Evolutionary conservation across 1,140 invertebrate species (phyloP).

Genomic region (Parasteatoda tepidariorum): DNA sequence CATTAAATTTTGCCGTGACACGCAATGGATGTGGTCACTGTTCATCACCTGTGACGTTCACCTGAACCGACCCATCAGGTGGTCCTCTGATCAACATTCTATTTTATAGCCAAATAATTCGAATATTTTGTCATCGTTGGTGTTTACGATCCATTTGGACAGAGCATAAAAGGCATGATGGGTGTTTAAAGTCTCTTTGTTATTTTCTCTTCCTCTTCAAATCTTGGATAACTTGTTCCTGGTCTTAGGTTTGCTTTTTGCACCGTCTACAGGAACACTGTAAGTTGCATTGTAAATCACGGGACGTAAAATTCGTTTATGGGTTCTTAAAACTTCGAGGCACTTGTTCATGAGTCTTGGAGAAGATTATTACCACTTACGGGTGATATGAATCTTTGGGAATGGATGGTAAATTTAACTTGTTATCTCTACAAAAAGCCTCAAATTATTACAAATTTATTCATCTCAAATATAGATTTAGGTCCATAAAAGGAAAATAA

Average conservation of each 20-base stretch:
- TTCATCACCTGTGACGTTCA: not conserved
- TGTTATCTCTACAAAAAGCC: too few relatives aligned
- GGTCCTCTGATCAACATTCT: conserved; percentile 16
- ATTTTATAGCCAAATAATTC: conserved; percentile 57
- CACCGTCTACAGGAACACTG: too few relatives aligned
- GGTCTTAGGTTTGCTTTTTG: not conserved
- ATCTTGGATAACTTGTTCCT: not conserved
- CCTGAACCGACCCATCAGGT: conserved; percentile 13
- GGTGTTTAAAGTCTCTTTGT: conserved; percentile 37
- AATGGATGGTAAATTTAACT: too few relatives aligned
- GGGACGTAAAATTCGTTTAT: not conserved
- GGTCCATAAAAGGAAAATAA: too few relatives aligned
- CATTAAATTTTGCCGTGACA: conserved; percentile 1
- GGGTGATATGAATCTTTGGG: too few relatives aligned
- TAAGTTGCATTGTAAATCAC: not conserved
- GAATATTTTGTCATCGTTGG: conserved; percentile 58
- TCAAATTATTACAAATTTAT: too few relatives aligned
- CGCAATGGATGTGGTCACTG: not conserved
- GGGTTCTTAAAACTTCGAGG: not conserved
- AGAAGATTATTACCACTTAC: too few relatives aligned
- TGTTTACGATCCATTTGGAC: conserved; percentile 43
- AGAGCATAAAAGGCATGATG: conserved; percentile 17
- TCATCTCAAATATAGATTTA: too few relatives aligned
- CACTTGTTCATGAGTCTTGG: not conserved
- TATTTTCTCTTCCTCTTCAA: not conserved